Evolutionary conservation across 1,140 invertebrate genomes (phyloP).

Genomic region (Lordiphosa collinella): DNA sequence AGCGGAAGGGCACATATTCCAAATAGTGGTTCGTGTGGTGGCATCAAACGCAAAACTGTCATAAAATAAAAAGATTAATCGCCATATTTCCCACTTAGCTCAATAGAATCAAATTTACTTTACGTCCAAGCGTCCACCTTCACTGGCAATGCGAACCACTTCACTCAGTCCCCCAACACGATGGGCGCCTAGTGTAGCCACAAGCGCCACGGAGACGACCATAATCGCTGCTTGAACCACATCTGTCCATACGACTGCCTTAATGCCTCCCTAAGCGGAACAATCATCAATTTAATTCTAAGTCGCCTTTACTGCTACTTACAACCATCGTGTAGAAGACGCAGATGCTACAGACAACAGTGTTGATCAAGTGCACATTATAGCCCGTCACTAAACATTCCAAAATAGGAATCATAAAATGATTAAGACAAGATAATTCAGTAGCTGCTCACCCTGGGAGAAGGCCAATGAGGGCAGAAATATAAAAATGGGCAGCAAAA

Average conservation of each 20-base stretch:
- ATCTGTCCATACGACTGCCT: constrained; percentile 94
- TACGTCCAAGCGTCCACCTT: constrained; percentile 82
- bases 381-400: constrained; percentile 84
- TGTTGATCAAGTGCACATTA: constrained; percentile 85
- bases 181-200: constrained; percentile 84
- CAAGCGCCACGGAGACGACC: constrained; percentile 85
- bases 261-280: constrained; percentile 86
- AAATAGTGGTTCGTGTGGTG: constrained; percentile 46
- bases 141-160: constrained; percentile 83
- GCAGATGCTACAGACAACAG: constrained; percentile 87
- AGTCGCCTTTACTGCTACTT: constrained; percentile 70
- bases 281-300: background rate
- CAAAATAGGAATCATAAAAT: no score
- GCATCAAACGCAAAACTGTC: constrained; percentile 51
- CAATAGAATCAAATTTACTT: constrained; percentile 80
- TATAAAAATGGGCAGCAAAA: constrained; percentile 69
- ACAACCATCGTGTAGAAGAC: constrained; percentile 92
- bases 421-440: background rate
- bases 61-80: background rate
- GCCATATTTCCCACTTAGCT: background rate
- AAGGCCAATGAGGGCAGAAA: constrained; percentile 87
- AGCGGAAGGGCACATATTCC: constrained; percentile 42
- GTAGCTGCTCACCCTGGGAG: constrained; percentile 83
- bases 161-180: constrained; percentile 84
- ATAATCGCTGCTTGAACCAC: constrained; percentile 89